Percentiles rank a stretch among this genome's conserved stretches.
These are phyloP conservation scores for Phrynosoma platyrhinos DNA, from an alignment of 2,113 vertebrate species.

Conservation along the genomic window DNA sequence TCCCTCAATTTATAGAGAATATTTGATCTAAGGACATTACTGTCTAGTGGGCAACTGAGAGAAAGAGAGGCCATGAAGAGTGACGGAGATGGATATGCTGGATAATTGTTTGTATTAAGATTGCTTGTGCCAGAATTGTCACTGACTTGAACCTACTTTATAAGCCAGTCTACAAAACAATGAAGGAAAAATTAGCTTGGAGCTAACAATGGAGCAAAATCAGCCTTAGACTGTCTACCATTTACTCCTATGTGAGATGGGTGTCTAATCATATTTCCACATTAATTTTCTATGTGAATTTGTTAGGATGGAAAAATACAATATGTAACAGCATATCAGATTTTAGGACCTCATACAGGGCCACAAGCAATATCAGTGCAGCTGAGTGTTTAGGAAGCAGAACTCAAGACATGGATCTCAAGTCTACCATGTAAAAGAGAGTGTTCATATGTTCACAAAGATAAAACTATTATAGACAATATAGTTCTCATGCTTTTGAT, in stretches of 20 bases:
- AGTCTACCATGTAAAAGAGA: not conserved
- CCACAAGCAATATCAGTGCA: not conserved
- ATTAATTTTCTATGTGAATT: constrained; percentile 5
- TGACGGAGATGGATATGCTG: constrained; percentile 76
- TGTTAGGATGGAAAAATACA: not conserved
- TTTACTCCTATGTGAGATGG: constrained; percentile 35
- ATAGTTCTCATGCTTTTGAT: not conserved
- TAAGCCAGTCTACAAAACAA: not conserved
- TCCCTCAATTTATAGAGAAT: constrained; percentile 84
- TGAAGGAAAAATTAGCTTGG: not conserved
- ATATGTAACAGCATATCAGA: not conserved
- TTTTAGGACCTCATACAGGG: constrained; percentile 10
- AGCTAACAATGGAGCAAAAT: not conserved
- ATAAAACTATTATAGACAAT: not conserved
- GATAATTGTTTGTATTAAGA: constrained; percentile 69
- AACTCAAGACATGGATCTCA: not conserved
- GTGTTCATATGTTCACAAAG: not conserved
- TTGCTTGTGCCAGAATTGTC: constrained; percentile 44
- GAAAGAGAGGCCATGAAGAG: constrained; percentile 72
- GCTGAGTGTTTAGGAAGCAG: not conserved
- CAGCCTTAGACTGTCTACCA: not conserved
- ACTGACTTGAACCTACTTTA: constrained; percentile 38
- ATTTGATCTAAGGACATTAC: constrained; percentile 84
- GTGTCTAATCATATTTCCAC: constrained; percentile 17
- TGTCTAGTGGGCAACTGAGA: constrained; percentile 70